Evolutionary conservation across 2,797 vertebrate species (phyloP).

Genomic region (Betta splendens): DNA sequence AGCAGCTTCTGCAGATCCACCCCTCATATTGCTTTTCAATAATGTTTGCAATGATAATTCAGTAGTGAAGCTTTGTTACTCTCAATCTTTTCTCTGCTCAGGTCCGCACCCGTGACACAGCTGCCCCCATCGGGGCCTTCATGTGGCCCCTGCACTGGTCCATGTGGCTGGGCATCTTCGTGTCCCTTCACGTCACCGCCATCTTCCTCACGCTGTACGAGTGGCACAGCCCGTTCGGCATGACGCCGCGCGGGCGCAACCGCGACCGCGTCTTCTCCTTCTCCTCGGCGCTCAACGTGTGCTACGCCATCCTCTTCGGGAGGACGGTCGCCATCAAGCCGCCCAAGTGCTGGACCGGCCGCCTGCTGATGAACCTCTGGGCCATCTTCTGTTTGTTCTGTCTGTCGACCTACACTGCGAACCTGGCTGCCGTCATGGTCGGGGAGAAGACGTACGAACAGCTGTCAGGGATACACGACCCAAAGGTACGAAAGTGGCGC

Average conservation of each 20-base stretch:
- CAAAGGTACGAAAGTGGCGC: conserved; percentile 86
- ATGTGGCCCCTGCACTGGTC: conserved; percentile 99
- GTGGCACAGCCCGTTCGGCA: conserved; percentile 97
- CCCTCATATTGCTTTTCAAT: no score
- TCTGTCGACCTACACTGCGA: conserved; percentile 96
- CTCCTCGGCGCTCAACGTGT: conserved; percentile 96
- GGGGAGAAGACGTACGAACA: conserved; percentile 98
- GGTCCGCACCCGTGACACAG: conserved; percentile 93
- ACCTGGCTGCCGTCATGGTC: conserved; percentile 98
- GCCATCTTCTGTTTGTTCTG: conserved; percentile 99
- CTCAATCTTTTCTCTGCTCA: conserved; percentile 27
- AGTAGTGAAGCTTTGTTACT: no score
- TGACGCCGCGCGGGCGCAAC: conserved; percentile 95
- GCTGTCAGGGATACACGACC: conserved; percentile 97
- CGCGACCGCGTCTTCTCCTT: conserved; percentile 95
- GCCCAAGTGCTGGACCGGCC: conserved; percentile 98
- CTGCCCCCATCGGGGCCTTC: conserved; percentile 97
- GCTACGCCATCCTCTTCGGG: conserved; percentile 96
- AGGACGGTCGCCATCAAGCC: conserved; percentile 96
- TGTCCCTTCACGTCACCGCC: conserved; percentile 95
- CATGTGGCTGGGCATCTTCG: conserved; percentile 99
- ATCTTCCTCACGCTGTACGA: conserved; percentile 96
- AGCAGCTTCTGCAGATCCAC: no score
- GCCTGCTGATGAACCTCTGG: conserved; percentile 99
- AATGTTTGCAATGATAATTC: no score